Evolutionary conservation across 2,113 vertebrate genomes (phyloP).

Genomic region (Ia io): DNA sequence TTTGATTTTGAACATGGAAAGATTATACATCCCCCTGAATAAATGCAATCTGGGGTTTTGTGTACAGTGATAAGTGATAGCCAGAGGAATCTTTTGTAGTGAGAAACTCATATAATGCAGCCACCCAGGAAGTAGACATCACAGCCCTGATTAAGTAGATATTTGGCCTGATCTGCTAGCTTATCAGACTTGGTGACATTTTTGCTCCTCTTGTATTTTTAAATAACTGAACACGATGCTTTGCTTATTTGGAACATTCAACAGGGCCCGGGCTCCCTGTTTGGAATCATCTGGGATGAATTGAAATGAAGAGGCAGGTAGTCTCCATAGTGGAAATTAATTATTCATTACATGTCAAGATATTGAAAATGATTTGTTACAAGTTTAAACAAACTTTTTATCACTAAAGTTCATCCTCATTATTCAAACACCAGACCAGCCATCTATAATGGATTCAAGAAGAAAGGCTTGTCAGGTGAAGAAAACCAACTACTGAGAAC

Average conservation of each 20-base stretch:
- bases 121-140: not conserved
- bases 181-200: not conserved
- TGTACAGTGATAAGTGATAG: not conserved
- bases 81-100: not conserved
- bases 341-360: constrained; percentile 35
- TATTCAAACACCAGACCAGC: constrained; percentile 12
- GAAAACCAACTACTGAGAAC: not conserved
- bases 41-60: not conserved
- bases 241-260: constrained; percentile 33
- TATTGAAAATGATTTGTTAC: constrained; percentile 43
- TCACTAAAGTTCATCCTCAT: constrained; percentile 52
- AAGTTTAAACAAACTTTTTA: constrained; percentile 53
- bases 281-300: constrained; percentile 16
- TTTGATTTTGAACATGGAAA: not conserved
- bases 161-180: not conserved
- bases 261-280: not conserved
- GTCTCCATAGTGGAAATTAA: not conserved
- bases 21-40: not conserved
- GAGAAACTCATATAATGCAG: no score
- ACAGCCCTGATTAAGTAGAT: not conserved
- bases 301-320: not conserved
- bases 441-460: not conserved
- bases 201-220: constrained; percentile 39
- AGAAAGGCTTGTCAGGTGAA: constrained; percentile 18
- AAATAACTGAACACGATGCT: not conserved